Conservation (phyloP, 2,888 invertebrate genomes). For the Panorpa germanica region DNA sequence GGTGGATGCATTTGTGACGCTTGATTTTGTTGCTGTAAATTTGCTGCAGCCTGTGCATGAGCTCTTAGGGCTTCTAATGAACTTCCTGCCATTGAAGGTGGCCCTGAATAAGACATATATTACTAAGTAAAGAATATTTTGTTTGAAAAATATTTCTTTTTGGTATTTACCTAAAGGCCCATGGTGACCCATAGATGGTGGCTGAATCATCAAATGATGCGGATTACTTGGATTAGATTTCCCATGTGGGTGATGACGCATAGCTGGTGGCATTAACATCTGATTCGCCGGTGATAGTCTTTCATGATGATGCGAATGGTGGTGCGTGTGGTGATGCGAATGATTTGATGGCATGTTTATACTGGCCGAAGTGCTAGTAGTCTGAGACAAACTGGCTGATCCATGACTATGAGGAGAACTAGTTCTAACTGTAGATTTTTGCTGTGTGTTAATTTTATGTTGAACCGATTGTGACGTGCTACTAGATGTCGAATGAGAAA, state of each 20-base stretch:
- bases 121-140: too few species aligned
- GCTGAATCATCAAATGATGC: constrained; percentile 44
- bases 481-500: constrained; percentile 46
- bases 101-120: too few species aligned
- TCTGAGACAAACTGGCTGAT: constrained; percentile 33
- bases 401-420: constrained; percentile 30
- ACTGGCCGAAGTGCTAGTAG: constrained; percentile 30
- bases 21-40: constrained; percentile 25
- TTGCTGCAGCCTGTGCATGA: constrained; percentile 52
- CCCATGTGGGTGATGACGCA: constrained; percentile 31
- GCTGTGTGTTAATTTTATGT: constrained; percentile 35
- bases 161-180: constrained; percentile 31
- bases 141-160: too few species aligned
- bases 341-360: constrained; percentile 35
- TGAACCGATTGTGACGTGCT: constrained; percentile 46
- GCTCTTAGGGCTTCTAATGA: constrained; percentile 54
- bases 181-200: constrained; percentile 42
- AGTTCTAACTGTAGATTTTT: constrained; percentile 27
- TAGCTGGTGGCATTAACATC: constrained; percentile 27
- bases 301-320: constrained; percentile 38
- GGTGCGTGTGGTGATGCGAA: constrained; percentile 42
- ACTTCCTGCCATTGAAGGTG: constrained; percentile 36
- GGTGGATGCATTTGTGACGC: constrained; percentile 31
- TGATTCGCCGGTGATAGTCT: constrained; percentile 40
- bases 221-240: constrained; percentile 26